Evolutionary conservation across 2,113 vertebrate species (phyloP).

Genomic region (Rhineura floridana): DNA sequence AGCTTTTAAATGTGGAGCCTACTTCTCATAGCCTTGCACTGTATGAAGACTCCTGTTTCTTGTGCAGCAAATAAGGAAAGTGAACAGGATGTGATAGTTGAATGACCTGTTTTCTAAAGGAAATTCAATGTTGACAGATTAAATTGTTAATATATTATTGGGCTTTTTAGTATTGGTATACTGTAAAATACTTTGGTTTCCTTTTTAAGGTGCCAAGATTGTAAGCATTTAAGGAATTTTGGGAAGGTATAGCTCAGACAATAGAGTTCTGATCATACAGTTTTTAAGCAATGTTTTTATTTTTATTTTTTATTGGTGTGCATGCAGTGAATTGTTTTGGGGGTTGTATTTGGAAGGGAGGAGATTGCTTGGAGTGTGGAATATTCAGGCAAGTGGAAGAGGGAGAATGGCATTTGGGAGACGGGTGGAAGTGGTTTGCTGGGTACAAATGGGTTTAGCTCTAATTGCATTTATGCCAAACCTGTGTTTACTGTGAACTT

Average conservation of each 20-base stretch:
- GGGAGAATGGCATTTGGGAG: no score
- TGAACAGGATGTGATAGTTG: not conserved
- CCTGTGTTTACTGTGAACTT: no score
- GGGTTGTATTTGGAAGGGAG: no score
- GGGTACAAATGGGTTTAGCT: no score
- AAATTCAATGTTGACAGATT: not conserved
- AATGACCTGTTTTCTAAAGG: not conserved
- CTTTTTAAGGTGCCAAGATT: not conserved
- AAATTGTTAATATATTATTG: not conserved
- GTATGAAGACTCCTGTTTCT: not conserved
- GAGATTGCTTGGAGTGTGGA: no score
- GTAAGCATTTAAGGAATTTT: not conserved
- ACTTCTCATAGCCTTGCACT: not conserved
- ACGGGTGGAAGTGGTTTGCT: no score
- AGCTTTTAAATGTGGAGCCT: not conserved
- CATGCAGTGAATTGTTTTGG: no score
- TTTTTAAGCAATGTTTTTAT: no score
- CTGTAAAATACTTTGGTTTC: not conserved
- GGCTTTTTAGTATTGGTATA: not conserved
- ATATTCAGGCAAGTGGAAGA: no score
- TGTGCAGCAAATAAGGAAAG: not conserved
- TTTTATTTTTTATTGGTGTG: no score
- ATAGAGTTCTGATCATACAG: not conserved
- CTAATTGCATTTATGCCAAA: no score
- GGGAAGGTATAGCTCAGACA: not conserved